Percentiles rank a stretch among this genome's conserved stretches.
Conservation (phyloP, 2,888 invertebrate species). For the Plagiodera versicolora region DNA sequence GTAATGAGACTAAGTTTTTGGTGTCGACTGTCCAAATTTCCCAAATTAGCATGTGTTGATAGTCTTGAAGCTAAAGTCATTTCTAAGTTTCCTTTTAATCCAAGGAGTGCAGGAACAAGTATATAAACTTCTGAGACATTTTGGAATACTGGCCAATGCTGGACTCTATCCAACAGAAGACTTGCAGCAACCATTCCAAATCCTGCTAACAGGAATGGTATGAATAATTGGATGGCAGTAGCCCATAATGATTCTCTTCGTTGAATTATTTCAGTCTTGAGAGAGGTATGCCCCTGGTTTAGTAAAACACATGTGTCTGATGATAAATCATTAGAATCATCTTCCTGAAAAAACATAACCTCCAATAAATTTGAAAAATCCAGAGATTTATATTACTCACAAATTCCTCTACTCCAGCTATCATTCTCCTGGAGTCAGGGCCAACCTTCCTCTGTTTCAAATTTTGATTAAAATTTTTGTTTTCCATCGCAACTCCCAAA, state of each 20-base stretch:
- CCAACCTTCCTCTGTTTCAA: conserved; percentile 26
- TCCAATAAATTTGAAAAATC: conserved; percentile 9
- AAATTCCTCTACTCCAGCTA: conserved; percentile 30
- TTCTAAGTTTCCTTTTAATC: conserved; percentile 91
- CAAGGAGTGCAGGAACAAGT: conserved; percentile 85
- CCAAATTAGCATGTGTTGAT: conserved; percentile 90
- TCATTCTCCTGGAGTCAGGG: conserved; percentile 27
- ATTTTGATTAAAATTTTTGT: conserved; percentile 19
- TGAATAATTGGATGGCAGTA: conserved; percentile 77
- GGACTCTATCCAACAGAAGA: conserved; percentile 79
- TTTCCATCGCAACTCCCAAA: conserved; percentile 30
- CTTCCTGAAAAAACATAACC: conserved; percentile 33
- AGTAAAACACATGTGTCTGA: conserved; percentile 43
- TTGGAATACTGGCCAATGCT: conserved; percentile 85
- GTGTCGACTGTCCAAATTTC: conserved; percentile 71
- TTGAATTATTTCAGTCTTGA: conserved; percentile 32
- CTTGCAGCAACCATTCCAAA: conserved; percentile 92
- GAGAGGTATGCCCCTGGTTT: conserved; percentile 28
- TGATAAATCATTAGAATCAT: conserved; percentile 35
- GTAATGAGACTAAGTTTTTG: conserved; percentile 66
- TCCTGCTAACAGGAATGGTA: conserved; percentile 84
- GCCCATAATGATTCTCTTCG: conserved; percentile 58
- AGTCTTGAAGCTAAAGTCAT: conserved; percentile 92
- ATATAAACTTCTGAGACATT: conserved; percentile 87
- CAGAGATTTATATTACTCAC: conserved; percentile 23